Evolutionary conservation across 2,888 invertebrate species (phyloP).

Genomic region (Chymomyza amoena): DNA sequence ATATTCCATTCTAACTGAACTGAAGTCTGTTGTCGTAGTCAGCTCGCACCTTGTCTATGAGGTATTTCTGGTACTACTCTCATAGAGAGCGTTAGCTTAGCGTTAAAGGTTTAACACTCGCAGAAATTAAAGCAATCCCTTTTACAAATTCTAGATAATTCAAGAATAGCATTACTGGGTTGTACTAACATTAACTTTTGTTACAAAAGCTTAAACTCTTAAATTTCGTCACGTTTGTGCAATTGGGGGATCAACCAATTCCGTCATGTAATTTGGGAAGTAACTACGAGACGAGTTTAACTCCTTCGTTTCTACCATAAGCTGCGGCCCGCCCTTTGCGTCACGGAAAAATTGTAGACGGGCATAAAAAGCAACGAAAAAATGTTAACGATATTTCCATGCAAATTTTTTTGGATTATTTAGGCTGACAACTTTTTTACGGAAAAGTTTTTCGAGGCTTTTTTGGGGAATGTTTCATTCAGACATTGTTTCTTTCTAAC

Average conservation of each 20-base stretch:
- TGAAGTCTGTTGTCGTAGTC: neutral
- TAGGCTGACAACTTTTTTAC: neutral
- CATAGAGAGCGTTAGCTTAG: no score
- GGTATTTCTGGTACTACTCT: no score
- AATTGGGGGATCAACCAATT: constrained; percentile 58
- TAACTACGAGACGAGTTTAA: constrained; percentile 34
- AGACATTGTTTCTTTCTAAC: constrained; percentile 12
- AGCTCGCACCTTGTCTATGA: no score
- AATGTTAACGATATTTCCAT: constrained; percentile 66
- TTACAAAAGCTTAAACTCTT: neutral
- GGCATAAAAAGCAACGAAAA: constrained; percentile 6
- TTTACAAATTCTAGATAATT: neutral
- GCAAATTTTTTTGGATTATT: constrained; percentile 44
- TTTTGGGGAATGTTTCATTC: constrained; percentile 8
- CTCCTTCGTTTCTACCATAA: constrained; percentile 32
- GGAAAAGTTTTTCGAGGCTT: neutral
- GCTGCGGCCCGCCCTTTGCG: constrained; percentile 25
- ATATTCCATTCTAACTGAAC: neutral
- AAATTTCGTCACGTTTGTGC: constrained; percentile 49
- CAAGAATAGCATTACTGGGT: neutral
- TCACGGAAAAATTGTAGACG: constrained; percentile 59
- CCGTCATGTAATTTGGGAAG: constrained; percentile 37
- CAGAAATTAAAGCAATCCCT: neutral
- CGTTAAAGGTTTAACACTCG: no score
- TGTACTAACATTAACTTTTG: neutral